phyloP scores from a whole-genome alignment of 2,113 vertebrate genomes.

The Zosterops pallidus region DNA sequence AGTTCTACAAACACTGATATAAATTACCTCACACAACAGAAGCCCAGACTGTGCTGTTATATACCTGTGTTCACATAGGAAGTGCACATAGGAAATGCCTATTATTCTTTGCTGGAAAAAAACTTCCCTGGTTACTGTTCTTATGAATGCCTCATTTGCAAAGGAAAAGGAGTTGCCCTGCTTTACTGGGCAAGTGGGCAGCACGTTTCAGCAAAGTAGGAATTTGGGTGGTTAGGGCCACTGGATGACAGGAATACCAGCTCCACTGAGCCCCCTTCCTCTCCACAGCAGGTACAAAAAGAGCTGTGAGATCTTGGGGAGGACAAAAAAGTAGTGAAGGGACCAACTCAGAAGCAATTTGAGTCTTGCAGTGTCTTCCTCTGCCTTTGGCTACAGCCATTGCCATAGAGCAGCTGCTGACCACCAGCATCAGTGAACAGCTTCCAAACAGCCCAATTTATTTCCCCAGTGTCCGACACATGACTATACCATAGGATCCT shows the following conservation, averaged over 20 bases:
- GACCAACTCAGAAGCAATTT: not conserved
- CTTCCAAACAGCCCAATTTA: not conserved
- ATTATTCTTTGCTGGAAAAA: not conserved
- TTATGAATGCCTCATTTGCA: not conserved
- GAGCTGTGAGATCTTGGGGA: not conserved
- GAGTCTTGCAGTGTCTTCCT: not conserved
- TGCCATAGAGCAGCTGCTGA: not conserved
- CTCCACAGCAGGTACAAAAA: not conserved
- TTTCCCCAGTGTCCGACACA: not conserved
- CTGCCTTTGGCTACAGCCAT: not conserved
- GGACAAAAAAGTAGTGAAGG: not conserved
- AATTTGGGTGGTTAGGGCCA: not conserved
- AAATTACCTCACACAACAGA: not conserved
- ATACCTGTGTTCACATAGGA: not conserved
- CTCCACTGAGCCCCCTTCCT: not conserved
- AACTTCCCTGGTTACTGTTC: not conserved
- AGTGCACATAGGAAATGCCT: not conserved
- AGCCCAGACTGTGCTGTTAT: not conserved
- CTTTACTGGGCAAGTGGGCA: not conserved
- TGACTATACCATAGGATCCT: not conserved
- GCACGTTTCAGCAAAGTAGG: not conserved
- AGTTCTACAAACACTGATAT: not conserved
- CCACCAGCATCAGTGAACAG: not conserved
- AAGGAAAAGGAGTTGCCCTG: not conserved
- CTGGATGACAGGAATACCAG: not conserved